phyloP scores from a whole-genome alignment of 2,888 invertebrate species.

The Pasiphila rectangulata region DNA sequence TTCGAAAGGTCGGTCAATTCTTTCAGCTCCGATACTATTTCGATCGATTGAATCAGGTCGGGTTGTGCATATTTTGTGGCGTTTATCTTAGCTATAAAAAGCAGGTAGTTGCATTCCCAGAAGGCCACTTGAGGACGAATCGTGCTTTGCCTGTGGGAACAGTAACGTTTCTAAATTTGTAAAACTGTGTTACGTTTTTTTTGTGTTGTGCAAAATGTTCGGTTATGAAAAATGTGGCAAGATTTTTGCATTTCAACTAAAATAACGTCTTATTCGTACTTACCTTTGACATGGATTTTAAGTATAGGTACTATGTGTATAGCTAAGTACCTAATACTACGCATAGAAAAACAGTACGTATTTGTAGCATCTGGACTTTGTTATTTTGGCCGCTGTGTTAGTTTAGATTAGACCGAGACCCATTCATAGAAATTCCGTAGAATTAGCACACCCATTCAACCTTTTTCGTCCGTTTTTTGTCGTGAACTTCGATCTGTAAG shows the following conservation, averaged over 20 bases:
- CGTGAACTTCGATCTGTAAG: slow-evolving; percentile 42
- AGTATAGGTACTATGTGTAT: too few species aligned
- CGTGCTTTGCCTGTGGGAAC: slow-evolving; percentile 36
- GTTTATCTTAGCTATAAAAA: slow-evolving; percentile 66
- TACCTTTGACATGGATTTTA: too few species aligned
- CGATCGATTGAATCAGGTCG: slow-evolving; percentile 60
- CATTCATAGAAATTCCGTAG: slow-evolving; percentile 39
- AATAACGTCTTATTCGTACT: too few species aligned
- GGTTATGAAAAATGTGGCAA: neutral
- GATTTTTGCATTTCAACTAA: too few species aligned
- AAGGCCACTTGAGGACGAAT: slow-evolving; percentile 56
- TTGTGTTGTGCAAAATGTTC: slow-evolving; percentile 52
- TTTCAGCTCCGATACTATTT: slow-evolving; percentile 38
- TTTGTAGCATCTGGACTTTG: too few species aligned
- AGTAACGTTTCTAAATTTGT: slow-evolving; percentile 45
- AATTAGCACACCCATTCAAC: slow-evolving; percentile 49
- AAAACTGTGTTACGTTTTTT: slow-evolving; percentile 44
- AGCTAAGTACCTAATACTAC: too few species aligned
- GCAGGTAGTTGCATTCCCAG: slow-evolving; percentile 76
- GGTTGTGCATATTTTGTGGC: slow-evolving; percentile 57
- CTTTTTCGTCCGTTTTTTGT: slow-evolving; percentile 42
- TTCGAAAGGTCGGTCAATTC: slow-evolving; percentile 53
- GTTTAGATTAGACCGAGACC: slow-evolving; percentile 4
- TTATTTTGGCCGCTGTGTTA: too few species aligned
- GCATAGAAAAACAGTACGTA: too few species aligned